A percentile compares a stretch with the other conserved stretches of the same genome.
phyloP scores from a whole-genome alignment of 2,797 vertebrate species.

The Syndactyla subalaris region DNA sequence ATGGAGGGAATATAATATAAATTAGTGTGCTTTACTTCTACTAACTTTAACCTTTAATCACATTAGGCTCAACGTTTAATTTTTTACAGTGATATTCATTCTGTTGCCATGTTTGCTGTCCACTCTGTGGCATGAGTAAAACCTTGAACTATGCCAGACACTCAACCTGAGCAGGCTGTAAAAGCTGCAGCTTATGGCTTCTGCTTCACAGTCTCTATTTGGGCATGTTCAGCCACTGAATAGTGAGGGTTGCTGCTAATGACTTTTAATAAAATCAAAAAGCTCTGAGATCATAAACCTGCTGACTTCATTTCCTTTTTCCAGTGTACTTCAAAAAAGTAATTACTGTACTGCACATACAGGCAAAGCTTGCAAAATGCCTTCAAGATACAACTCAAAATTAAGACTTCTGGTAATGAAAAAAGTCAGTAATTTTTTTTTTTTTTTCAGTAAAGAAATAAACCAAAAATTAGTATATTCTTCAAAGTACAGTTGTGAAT shows the following conservation, averaged over 20 bases:
- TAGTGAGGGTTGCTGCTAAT: constrained; percentile 36
- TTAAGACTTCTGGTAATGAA: constrained; percentile 37
- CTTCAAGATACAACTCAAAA: constrained; percentile 43
- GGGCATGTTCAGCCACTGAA: constrained; percentile 19
- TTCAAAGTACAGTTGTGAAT: neutral
- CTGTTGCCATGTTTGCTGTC: neutral
- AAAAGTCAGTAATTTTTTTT: neutral
- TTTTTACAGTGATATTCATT: neutral
- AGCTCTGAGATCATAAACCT: constrained; percentile 59
- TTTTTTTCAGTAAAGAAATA: constrained; percentile 15
- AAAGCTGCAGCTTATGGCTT: neutral
- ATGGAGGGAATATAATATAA: neutral
- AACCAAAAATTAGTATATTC: neutral
- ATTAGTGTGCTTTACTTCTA: neutral
- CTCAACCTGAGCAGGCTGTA: neutral
- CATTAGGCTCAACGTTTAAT: constrained; percentile 16
- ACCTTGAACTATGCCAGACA: neutral
- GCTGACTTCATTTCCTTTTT: constrained; percentile 63
- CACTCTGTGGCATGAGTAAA: neutral
- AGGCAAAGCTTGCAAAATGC: constrained; percentile 50
- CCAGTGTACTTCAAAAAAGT: constrained; percentile 42
- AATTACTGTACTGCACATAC: constrained; percentile 56
- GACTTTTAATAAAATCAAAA: constrained; percentile 68
- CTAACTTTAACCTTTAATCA: constrained; percentile 3
- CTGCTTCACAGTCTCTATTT: constrained; percentile 1